Percentiles rank a stretch among this genome's conserved stretches.
phyloP scores from a whole-genome alignment of 2,113 vertebrate species.

The Anarrhichthys ocellatus region DNA sequence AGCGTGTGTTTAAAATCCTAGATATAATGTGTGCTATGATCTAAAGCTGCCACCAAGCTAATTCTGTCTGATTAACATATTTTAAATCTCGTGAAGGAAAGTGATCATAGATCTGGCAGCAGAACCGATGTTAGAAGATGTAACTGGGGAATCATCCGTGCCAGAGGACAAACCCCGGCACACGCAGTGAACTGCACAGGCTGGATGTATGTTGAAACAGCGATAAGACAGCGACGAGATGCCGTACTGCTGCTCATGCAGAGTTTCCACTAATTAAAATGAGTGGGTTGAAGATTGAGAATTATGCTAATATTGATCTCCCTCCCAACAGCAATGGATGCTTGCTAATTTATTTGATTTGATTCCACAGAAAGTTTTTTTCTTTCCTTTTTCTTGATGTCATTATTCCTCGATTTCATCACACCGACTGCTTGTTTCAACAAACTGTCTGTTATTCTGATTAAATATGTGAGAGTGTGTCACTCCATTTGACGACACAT shows the following conservation, averaged over 20 bases:
- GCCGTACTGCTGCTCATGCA: background rate
- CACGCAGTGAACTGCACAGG: too few species aligned
- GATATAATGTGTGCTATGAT: background rate
- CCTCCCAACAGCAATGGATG: background rate
- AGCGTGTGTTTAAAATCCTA: background rate
- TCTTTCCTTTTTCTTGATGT: background rate
- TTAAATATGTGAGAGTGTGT: background rate
- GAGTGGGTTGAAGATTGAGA: background rate
- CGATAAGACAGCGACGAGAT: background rate
- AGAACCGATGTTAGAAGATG: background rate
- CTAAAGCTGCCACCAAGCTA: background rate
- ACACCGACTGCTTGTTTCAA: background rate
- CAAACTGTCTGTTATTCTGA: background rate
- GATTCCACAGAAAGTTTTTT: background rate
- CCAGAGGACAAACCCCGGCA: conserved; percentile 4
- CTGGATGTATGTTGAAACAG: background rate
- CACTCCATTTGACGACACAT: background rate
- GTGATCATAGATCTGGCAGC: background rate
- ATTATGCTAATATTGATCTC: background rate
- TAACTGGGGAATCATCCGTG: background rate
- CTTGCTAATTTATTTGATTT: background rate
- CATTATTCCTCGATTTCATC: background rate
- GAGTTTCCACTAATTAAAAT: background rate
- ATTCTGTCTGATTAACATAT: background rate
- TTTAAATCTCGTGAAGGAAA: background rate